Percentiles rank a stretch among this genome's conserved stretches.
These are phyloP conservation scores for Diplogasteroides magnus DNA, from an alignment of 1,140 invertebrate genomes.

Conservation along the genomic window DNA sequence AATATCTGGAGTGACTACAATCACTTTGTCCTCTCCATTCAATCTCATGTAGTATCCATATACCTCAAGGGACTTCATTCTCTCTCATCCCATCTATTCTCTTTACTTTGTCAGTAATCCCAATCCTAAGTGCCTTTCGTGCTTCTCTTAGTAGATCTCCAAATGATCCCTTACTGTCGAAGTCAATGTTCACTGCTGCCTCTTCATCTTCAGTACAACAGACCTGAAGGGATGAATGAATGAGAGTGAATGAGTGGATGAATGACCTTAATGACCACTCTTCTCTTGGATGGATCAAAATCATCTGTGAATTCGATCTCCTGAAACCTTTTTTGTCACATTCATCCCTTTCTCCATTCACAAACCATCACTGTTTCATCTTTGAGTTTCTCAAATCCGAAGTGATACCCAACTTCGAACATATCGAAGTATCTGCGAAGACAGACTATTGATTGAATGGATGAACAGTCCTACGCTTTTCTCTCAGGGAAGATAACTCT, in stretches of 20 bases:
- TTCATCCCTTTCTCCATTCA: no score
- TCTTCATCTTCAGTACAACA: constrained; percentile 38
- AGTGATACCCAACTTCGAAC: constrained; percentile 35
- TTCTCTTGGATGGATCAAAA: constrained; percentile 6
- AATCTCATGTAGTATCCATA: constrained; percentile 39
- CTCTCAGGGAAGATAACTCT: constrained; percentile 37
- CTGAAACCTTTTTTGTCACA: no score
- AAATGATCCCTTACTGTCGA: constrained; percentile 21
- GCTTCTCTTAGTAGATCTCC: constrained; percentile 37
- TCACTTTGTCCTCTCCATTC: constrained; percentile 32
- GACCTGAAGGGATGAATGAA: no score
- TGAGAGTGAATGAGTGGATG: neutral
- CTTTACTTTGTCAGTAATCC: constrained; percentile 38
- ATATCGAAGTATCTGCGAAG: constrained; percentile 29
- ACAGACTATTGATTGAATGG: neutral
- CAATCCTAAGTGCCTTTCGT: constrained; percentile 33
- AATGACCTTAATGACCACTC: constrained; percentile 7
- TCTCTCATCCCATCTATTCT: neutral
- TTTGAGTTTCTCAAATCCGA: constrained; percentile 37
- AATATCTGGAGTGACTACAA: constrained; percentile 20
- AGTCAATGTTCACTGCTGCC: constrained; percentile 24
- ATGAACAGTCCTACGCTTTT: neutral
- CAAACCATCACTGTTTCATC: constrained; percentile 38
- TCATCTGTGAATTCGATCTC: constrained; percentile 1
- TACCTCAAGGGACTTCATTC: constrained; percentile 25